Percentiles rank a stretch among this genome's conserved stretches.
Conservation (phyloP, 2,888 invertebrate species). For the Choristoneura rosaceana region DNA sequence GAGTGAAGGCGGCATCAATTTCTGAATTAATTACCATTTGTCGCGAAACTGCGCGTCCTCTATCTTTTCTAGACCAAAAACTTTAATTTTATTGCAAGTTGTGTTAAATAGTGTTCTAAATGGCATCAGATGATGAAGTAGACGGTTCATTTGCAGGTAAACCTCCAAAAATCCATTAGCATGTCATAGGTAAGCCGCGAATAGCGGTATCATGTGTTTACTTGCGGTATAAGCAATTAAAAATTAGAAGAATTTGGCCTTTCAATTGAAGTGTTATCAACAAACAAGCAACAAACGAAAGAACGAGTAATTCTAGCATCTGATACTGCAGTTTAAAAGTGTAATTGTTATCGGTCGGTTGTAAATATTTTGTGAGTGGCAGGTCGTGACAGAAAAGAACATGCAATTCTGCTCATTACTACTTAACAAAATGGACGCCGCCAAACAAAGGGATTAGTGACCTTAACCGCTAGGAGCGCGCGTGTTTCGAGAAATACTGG, state of each 20-base stretch:
- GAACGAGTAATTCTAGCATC: constrained; percentile 15
- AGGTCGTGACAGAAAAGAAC: constrained; percentile 86
- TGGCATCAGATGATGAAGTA: constrained; percentile 96
- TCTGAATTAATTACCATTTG: constrained; percentile 86
- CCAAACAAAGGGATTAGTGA: constrained; percentile 91
- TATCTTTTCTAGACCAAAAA: constrained; percentile 80
- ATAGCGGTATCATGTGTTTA: constrained; percentile 87
- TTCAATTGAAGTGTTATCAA: constrained; percentile 48
- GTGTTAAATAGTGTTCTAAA: constrained; percentile 80
- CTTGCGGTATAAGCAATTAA: constrained; percentile 85
- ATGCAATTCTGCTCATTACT: constrained; percentile 89
- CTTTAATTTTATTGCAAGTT: constrained; percentile 67
- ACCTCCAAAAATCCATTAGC: constrained; percentile 79
- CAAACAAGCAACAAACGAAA: constrained; percentile 42
- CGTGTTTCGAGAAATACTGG: constrained; percentile 61
- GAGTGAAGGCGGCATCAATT: constrained; percentile 85
- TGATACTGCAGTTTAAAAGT: constrained; percentile 52
- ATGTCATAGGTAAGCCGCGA: constrained; percentile 86
- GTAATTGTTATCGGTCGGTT: constrained; percentile 76
- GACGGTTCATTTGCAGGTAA: constrained; percentile 95
- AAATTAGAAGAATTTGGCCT: constrained; percentile 74
- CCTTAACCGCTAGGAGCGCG: constrained; percentile 81
- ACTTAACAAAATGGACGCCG: constrained; percentile 92
- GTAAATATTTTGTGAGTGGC: constrained; percentile 84
- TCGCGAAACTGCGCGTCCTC: constrained; percentile 86